phyloP scores from a whole-genome alignment of 2,888 invertebrate species.

The Helleia helle region DNA sequence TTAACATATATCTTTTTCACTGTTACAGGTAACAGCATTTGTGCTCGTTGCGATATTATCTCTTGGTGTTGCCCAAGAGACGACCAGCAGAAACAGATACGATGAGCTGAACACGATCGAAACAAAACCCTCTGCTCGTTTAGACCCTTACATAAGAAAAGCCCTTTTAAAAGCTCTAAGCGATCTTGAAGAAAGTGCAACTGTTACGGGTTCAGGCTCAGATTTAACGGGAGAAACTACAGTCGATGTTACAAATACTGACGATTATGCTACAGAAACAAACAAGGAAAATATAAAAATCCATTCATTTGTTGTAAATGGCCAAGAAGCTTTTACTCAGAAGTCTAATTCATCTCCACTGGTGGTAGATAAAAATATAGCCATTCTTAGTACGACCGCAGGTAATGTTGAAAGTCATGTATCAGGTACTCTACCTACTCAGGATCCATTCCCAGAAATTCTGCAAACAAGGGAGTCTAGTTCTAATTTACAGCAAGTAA shows the following conservation, averaged over 20 bases:
- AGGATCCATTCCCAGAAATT: slow-evolving; percentile 52
- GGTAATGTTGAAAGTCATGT: slow-evolving; percentile 65
- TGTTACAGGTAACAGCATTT: slow-evolving; percentile 48
- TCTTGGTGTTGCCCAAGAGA: slow-evolving; percentile 40
- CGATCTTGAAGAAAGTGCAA: slow-evolving; percentile 79
- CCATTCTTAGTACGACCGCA: slow-evolving; percentile 54
- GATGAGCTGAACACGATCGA: slow-evolving; percentile 60
- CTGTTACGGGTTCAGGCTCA: slow-evolving; percentile 50
- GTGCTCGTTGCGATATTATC: slow-evolving; percentile 37
- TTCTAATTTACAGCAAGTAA: slow-evolving; percentile 48
- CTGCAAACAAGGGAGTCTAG: slow-evolving; percentile 52
- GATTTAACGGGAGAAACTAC: slow-evolving; percentile 13
- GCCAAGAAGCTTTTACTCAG: slow-evolving; percentile 54
- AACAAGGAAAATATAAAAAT: slow-evolving; percentile 15
- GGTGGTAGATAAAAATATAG: slow-evolving; percentile 50
- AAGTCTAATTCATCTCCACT: slow-evolving; percentile 43
- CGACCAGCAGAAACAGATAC: slow-evolving; percentile 31
- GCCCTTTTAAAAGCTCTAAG: slow-evolving; percentile 84
- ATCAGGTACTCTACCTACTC: slow-evolving; percentile 48
- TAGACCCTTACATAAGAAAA: slow-evolving; percentile 83
- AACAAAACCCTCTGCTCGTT: slow-evolving; percentile 70
- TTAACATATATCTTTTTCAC: slow-evolving; percentile 21
- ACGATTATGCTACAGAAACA: slow-evolving; percentile 17
- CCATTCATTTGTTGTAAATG: slow-evolving; percentile 38
- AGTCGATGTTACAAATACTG: slow-evolving; percentile 44